Evolutionary conservation across 1,140 invertebrate species (phyloP), one percentile per base, ranked within the genome.

Genomic region (Whitmania pigra): DNA sequence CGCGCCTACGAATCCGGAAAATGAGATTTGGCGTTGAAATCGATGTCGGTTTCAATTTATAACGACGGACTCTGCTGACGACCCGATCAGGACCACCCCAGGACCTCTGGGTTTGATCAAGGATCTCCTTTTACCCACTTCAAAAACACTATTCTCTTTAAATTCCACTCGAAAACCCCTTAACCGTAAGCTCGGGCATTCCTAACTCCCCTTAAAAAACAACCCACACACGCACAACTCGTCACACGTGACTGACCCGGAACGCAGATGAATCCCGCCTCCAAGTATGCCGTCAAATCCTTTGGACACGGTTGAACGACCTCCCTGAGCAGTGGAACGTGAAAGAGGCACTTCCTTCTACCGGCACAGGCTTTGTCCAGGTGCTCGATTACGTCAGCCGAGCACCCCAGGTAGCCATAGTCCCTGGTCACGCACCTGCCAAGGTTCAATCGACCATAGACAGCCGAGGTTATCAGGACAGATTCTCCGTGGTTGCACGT

Each of bases 301-400:
- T 13, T 22, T 17, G 57, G 57, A 63, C 57, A 63, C 57, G 57
- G 57, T 63, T 63, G 57, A 63, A 63, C 57, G 57, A 63, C 57
- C 13, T 63, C 57, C 29, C 57, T 63, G 22, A 63, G 57, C 29
- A 25, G 2, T 15, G 57, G 29, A 25, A 63, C 57, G 18, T 22
- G 57, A 22, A 63, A 49, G 43, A 49, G 43, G 43, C 43, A 49
- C 43, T 49, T 49, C 11, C 43, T 49, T 20, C 57, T 63, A 63
- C 57, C 57, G 6, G 57, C 18, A 31, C 57, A 63, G 57, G 57
- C 57, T n/a, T 63, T 31, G 29, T 63, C 57, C 57, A 63, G 57
- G 57, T 63, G 57, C 7, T 15, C 29, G 13, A n/a, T 63, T 5
- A 63, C 57, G 57, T 63, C 57, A 63, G 57, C 22, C 9, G 57